Evolutionary conservation across 1,140 invertebrate genomes (phyloP).

Genomic region (Caerostris extrusa): DNA sequence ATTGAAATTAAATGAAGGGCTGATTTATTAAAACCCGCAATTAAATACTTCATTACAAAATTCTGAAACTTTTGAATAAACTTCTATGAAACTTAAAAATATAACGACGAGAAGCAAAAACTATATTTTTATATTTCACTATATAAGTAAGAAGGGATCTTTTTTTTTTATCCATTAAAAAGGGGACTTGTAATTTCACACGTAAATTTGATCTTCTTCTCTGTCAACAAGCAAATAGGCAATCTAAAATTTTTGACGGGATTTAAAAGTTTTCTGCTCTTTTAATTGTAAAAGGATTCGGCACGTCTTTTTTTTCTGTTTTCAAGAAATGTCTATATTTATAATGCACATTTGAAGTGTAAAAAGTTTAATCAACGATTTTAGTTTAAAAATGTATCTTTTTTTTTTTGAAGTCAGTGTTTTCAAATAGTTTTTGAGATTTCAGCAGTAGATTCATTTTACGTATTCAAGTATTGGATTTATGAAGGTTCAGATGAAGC

Average conservation of each 20-base stretch:
- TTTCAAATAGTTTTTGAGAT: no score
- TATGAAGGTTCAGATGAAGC: no score
- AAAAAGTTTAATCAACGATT: not conserved
- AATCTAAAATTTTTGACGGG: constrained; percentile 42
- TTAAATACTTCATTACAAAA: no score
- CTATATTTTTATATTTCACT: no score
- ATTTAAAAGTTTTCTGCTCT: not conserved
- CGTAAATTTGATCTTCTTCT: constrained; percentile 64
- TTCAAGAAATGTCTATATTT: not conserved
- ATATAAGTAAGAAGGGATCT: no score
- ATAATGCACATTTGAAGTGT: not conserved
- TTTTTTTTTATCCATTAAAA: constrained; percentile 45
- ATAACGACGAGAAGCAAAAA: no score
- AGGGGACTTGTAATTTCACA: constrained; percentile 46
- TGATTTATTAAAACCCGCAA: no score
- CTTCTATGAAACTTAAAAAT: no score
- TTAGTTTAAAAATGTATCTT: not conserved
- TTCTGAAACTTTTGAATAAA: no score
- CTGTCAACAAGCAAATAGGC: constrained; percentile 41
- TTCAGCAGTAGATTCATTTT: no score
- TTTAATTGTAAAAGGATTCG: not conserved
- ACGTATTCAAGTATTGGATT: no score
- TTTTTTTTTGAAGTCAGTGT: not conserved
- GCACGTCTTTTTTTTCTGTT: not conserved
- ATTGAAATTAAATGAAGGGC: no score